Evolutionary conservation across 2,888 invertebrate genomes (phyloP), one percentile per base, ranked within the genome.

Genomic region (Drosophila kuntzei): DNA sequence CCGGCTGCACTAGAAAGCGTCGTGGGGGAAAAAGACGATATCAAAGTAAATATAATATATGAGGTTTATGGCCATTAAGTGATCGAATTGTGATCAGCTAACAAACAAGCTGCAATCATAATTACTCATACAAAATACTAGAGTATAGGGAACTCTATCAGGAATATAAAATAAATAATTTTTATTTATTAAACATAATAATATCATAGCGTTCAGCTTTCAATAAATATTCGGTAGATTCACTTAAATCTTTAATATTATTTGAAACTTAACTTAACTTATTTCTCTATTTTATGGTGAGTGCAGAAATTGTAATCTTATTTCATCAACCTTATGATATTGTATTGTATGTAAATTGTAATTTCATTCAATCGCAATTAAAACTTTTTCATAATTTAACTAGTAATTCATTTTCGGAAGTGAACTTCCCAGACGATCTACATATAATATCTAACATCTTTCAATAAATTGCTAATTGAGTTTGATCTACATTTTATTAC

Each of bases 41-140:
- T 72, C 63, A 47, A 58, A 49, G 69, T 72, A 43, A 46, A 50
- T 72, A 36, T 50, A 46, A 50, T 72, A 36, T 50, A 54, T 22
- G 1, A 20, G 27, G 22, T 37, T 60, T 32, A 44, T 53, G 20
- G 25, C 39, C 29, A 36, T 60, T 27, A 50, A 72, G n/a, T 60
- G 72, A 76, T 71, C 55, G 51, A 37, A 14, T 46, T 44, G 34
- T 61, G 68, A 61, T 57, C 57, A 57, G 14, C 53, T 14, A 16
- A 63, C 20, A 3, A 49, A 44, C 32, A 7, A 49, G 32, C 8
- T 8, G 18, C 18, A 62, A 71, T 58, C 54, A 49, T 20, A 34
- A 36, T 51, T 27, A 34, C 25, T 39, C 39, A 39, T 11, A 12
- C 39, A 18, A 39, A 39, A 11, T 12, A 12, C 5, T 12, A 39